Evolutionary conservation across 1,140 invertebrate genomes (phyloP).

Genomic region (Heliothis virescens): DNA sequence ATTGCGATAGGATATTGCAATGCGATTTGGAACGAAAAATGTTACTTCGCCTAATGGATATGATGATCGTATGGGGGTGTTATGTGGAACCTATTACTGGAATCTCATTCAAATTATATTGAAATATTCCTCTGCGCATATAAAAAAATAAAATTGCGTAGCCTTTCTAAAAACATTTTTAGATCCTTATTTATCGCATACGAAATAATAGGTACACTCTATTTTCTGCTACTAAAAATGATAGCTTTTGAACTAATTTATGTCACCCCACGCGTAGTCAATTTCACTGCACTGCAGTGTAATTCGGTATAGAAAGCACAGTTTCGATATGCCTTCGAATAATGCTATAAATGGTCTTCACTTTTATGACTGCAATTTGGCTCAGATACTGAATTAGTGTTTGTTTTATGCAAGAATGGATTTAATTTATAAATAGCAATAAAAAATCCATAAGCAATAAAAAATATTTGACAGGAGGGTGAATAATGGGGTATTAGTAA

Average conservation of each 20-base stretch:
- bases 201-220: not conserved
- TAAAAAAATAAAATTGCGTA: no score
- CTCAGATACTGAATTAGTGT: conserved; percentile 76
- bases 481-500: conserved; percentile 41
- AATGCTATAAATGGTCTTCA: conserved; percentile 82
- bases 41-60: conserved; percentile 40
- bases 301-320: conserved; percentile 68
- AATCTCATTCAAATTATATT: not conserved
- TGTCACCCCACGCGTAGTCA: conserved; percentile 4
- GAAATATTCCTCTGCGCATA: no score
- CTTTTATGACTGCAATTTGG: conserved; percentile 83
- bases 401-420: conserved; percentile 81
- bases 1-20: conserved; percentile 43
- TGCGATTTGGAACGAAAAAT: conserved; percentile 37
- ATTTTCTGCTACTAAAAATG: not conserved
- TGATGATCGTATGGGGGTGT: conserved; percentile 11
- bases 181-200: not conserved
- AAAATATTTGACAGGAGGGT: conserved; percentile 19
- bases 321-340: conserved; percentile 83
- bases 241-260: conserved; percentile 25
- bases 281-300: conserved; percentile 70
- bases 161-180: not conserved
- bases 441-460: conserved; percentile 45
- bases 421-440: conserved; percentile 65
- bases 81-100: not conserved